A percentile compares a stretch with the other conserved stretches of the same genome.
Conservation (phyloP, 2,797 vertebrate genomes). For the Vespertilio murinus region DNA sequence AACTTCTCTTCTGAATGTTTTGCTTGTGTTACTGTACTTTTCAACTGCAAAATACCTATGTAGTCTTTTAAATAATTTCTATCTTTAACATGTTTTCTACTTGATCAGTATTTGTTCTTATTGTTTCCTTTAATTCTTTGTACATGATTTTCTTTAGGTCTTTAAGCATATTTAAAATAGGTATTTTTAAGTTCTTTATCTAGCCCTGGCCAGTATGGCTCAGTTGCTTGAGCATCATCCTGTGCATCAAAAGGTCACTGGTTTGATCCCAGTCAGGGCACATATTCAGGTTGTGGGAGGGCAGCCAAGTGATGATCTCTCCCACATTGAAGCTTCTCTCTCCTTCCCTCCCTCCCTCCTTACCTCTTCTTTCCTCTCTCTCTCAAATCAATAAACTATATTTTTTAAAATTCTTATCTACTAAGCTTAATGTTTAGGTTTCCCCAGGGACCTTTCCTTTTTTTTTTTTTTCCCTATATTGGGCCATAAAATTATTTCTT, state of each 20-base stretch:
- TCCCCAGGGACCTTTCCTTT: neutral
- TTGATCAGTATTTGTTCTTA: neutral
- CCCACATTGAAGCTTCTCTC: no score
- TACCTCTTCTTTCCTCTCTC: no score
- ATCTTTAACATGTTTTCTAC: neutral
- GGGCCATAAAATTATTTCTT: neutral
- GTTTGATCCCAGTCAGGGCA: no score
- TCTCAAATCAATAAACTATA: no score
- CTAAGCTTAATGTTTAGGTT: neutral
- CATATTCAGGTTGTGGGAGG: no score
- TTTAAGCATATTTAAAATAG: neutral
- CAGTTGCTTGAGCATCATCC: no score
- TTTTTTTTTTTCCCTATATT: neutral
- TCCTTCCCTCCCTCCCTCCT: no score
- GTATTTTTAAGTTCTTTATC: neutral
- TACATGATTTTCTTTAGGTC: neutral
- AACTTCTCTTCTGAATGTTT: neutral
- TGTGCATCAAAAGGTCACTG: no score
- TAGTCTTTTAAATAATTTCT: neutral
- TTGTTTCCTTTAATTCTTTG: neutral
- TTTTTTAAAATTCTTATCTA: neutral
- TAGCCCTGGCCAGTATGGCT: neutral
- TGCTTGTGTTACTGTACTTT: neutral
- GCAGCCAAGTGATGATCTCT: no score
- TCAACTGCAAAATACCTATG: neutral